Percentiles rank a stretch among this genome's conserved stretches.
These are phyloP conservation scores for Nycticryphes semicollaris DNA, from an alignment of 2,113 vertebrate genomes.

Conservation along the genomic window DNA sequence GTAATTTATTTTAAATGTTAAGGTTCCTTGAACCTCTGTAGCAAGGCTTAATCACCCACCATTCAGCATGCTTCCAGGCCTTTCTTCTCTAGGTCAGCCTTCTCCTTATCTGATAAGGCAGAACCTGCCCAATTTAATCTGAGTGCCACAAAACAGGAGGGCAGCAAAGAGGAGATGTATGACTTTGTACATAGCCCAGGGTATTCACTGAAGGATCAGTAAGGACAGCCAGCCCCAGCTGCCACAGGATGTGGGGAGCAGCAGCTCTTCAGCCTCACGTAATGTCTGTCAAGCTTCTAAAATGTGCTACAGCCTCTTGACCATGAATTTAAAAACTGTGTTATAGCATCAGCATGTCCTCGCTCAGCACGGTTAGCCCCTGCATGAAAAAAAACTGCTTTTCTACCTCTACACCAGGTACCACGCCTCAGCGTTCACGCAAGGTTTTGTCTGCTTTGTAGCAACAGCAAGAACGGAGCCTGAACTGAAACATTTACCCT, in stretches of 20 bases:
- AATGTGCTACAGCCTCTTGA: not conserved
- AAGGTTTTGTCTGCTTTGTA: not conserved
- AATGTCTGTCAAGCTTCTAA: not conserved
- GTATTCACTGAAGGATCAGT: not conserved
- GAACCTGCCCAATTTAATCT: not conserved
- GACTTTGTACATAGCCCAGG: not conserved
- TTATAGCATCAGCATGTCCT: not conserved
- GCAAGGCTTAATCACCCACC: not conserved
- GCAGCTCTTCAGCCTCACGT: not conserved
- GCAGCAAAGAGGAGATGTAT: not conserved
- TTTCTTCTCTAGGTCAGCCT: not conserved
- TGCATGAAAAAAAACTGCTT: not conserved
- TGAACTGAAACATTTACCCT: not conserved
- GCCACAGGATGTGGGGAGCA: rapidly evolving
- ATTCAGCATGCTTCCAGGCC: not conserved
- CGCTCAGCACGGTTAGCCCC: not conserved
- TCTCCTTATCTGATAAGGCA: not conserved
- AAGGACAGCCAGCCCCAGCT: not conserved
- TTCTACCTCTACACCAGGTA: not conserved
- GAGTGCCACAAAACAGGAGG: not conserved
- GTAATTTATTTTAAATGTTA: not conserved
- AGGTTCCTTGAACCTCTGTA: not conserved
- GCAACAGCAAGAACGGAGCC: not conserved
- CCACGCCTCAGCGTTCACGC: not conserved
- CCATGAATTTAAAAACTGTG: not conserved